Percentiles rank a stretch among this genome's conserved stretches.
Evolutionary conservation across 2,888 invertebrate species (phyloP).

Genomic region (Chrysopilus asiliformis): DNA sequence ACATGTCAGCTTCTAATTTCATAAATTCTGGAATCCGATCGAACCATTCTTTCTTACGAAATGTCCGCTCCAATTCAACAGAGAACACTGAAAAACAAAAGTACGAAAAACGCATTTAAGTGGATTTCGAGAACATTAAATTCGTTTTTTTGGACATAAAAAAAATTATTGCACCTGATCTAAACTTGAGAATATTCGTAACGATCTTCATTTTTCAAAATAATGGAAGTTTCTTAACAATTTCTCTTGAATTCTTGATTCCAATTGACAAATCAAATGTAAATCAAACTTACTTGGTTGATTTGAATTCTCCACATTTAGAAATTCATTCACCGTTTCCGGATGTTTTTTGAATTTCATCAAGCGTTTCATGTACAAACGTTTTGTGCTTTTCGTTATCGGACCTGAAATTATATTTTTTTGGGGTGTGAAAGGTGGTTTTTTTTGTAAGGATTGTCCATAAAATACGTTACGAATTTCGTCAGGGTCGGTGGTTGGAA

Average conservation of each 20-base stretch:
- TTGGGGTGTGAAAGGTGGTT: background rate
- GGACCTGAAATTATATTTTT: conserved; percentile 44
- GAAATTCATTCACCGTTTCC: background rate
- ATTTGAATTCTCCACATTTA: conserved; percentile 3
- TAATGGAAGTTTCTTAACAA: no score
- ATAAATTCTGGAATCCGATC: conserved; percentile 41
- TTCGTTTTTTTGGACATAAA: no score
- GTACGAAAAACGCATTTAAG: no score
- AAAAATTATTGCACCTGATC: no score
- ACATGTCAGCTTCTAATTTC: conserved; percentile 44
- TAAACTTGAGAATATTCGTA: no score
- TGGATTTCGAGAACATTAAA: no score
- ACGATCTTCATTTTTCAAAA: no score
- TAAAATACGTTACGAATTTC: no score
- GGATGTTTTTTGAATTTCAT: conserved; percentile 41
- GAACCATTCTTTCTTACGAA: conserved; percentile 43
- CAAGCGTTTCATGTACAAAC: conserved; percentile 61
- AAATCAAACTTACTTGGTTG: conserved; percentile 16
- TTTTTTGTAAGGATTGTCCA: no score
- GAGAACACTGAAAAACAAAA: conserved; percentile 59
- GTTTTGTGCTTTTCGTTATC: conserved; percentile 60
- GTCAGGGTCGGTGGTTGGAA: no score
- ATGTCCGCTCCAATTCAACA: conserved; percentile 49
- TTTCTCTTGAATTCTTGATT: no score
- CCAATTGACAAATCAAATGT: no score